Evolutionary conservation across 2,888 invertebrate species (phyloP).

Genomic region (Epicampocera succincta): DNA sequence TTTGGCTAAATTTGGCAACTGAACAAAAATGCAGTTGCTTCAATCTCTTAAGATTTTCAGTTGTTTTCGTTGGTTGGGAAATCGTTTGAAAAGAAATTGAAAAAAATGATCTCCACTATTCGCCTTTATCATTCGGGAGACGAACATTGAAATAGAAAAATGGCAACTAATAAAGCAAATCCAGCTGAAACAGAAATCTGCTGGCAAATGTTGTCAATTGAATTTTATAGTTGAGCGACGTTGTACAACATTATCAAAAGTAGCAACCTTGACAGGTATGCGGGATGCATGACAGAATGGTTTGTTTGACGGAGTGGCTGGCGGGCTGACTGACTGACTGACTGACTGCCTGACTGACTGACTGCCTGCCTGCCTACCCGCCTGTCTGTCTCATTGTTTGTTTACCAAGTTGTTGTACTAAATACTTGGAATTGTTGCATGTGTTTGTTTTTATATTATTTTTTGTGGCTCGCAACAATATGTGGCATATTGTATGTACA

Average conservation of each 20-base stretch:
- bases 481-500: conserved; percentile 57
- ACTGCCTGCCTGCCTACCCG: not conserved
- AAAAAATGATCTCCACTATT: conserved; percentile 6
- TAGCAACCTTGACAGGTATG: conserved; percentile 68
- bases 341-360: conserved; percentile 8
- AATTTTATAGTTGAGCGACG: conserved; percentile 62
- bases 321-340: not conserved
- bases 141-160: conserved; percentile 9
- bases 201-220: conserved; percentile 53
- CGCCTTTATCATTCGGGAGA: conserved; percentile 2
- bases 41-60: conserved; percentile 52
- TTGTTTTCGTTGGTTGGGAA: conserved; percentile 31
- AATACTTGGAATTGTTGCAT: conserved; percentile 50
- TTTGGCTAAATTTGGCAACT: conserved; percentile 65
- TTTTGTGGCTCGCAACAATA: conserved; percentile 31
- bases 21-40: conserved; percentile 64
- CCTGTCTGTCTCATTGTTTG: conserved; percentile 8
- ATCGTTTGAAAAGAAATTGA: conserved; percentile 1
- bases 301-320: too few species aligned
- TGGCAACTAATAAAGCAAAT: not conserved
- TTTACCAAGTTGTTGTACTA: conserved; percentile 22
- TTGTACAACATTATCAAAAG: conserved; percentile 52
- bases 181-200: conserved; percentile 45
- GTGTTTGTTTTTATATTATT: conserved; percentile 22
- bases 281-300: conserved; percentile 9